Percentiles rank a stretch among this genome's conserved stretches.
phyloP scores from a whole-genome alignment of 1,140 invertebrate species.

The Trichomalopsis sarcophagae region DNA sequence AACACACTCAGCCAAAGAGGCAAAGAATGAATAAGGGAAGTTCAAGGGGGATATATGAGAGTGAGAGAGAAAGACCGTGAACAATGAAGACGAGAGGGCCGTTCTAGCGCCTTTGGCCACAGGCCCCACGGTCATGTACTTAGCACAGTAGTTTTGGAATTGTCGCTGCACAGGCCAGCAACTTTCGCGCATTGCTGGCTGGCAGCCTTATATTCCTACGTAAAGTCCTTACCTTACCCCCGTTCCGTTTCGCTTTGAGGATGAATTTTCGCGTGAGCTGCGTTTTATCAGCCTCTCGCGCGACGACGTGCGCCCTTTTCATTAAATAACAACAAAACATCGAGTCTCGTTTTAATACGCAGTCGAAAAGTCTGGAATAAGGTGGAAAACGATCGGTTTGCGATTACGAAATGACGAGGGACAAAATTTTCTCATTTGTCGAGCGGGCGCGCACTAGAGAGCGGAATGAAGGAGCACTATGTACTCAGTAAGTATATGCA shows the following conservation, averaged over 20 bases:
- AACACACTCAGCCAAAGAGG: slow-evolving; percentile 56
- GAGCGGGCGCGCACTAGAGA: slow-evolving; percentile 35
- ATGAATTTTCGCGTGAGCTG: too few relatives aligned
- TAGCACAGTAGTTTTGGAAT: slow-evolving; percentile 71
- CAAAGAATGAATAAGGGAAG: slow-evolving; percentile 57
- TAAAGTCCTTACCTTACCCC: not conserved
- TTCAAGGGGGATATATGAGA: slow-evolving; percentile 50
- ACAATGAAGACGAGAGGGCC: slow-evolving; percentile 72
- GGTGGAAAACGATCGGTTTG: slow-evolving; percentile 23
- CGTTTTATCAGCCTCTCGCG: slow-evolving; percentile 4
- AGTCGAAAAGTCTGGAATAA: not conserved
- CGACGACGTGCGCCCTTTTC: not conserved
- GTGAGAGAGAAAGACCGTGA: slow-evolving; percentile 62
- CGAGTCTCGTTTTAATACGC: not conserved
- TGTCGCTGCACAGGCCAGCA: slow-evolving; percentile 60
- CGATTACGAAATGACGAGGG: slow-evolving; percentile 58
- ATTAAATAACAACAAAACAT: not conserved
- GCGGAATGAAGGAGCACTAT: slow-evolving; percentile 55
- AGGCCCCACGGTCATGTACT: slow-evolving; percentile 68
- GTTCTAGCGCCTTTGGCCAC: slow-evolving; percentile 73
- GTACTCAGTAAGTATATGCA: slow-evolving; percentile 69
- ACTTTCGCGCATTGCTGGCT: slow-evolving; percentile 33
- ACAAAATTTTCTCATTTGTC: slow-evolving; percentile 60
- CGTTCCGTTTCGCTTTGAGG: not conserved
- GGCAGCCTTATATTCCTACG: not conserved